Base-by-base conservation (phyloP, 2,888 invertebrate species). In the Phyllotreta striolata region DNA sequence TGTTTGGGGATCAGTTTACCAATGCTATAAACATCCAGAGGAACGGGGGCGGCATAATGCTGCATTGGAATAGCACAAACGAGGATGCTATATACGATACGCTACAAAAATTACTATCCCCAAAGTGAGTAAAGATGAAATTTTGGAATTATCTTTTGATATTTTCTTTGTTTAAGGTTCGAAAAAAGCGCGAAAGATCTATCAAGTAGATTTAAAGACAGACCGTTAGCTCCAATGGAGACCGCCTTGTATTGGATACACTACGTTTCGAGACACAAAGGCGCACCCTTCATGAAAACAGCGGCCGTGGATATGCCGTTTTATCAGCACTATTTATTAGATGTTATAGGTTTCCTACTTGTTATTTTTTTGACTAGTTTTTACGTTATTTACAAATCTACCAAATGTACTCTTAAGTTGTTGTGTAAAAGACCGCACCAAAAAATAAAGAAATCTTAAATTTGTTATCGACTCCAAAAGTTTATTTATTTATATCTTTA, bases 171-270 rank as follows among this genome's bases (percentile, higher is more conserved):
- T 76, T 74, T 37, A 70, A 79, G 79, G 47, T 77, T 74, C 43
- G 62, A 59, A 10, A 68, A 78, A 75, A 78, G 79, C 58, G 84
- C 83, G 0, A 74, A 83, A 68, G 80, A 81, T 71, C 72, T 83
- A 1, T 85, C 85, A 0, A 74, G 74, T 14, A 75, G 83, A 14
- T 87, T 85, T 74, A 80, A 80, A 38, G 87, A 87, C 72, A 84
- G 88, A 0, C 86, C 85, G 0, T 78, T 85, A 66, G 77, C 84
- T 3, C 85, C 89, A 0, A 79, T 88, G 34, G 84, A 85, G 24
- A 85, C 86, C 3, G 84, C 90, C n/a, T 80, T 87, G 5, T 86
- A 87, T 81, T 90, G 89, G 89, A 84, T 88, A 34, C 89, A 90
- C 74, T 86, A 89, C 73, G 86, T 88, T 0, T 85, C 84, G 0